phyloP scores from a whole-genome alignment of 2,113 vertebrate species.

The Cyphomyrus discorhynchus region DNA sequence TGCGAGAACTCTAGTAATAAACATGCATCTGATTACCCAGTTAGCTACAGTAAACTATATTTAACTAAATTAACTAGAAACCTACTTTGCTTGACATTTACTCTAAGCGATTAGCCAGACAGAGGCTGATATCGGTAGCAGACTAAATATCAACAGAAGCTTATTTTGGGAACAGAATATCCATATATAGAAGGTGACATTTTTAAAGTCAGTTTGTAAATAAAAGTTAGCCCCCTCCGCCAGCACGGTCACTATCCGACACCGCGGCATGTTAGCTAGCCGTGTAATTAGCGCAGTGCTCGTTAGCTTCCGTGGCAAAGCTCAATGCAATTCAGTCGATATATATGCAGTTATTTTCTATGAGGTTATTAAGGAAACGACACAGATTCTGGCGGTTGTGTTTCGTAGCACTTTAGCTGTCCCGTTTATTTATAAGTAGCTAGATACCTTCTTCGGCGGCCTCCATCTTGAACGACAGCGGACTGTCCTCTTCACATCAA shows the following conservation, averaged over 20 bases:
- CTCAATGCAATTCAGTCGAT: neutral
- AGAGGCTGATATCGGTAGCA: neutral
- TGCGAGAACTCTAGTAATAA: neutral
- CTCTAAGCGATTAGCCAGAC: neutral
- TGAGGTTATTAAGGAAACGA: neutral
- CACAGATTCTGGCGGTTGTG: neutral
- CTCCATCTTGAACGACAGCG: conserved; percentile 44
- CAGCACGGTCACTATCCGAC: neutral
- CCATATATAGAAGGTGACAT: neutral
- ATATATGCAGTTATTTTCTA: neutral
- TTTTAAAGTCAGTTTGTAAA: neutral
- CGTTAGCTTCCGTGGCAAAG: neutral
- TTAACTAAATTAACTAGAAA: neutral
- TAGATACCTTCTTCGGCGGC: conserved; percentile 42
- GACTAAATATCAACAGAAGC: neutral
- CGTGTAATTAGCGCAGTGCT: neutral
- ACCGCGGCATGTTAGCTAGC: neutral
- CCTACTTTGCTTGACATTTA: neutral
- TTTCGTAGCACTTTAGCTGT: neutral
- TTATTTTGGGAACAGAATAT: neutral
- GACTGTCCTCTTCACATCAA: conserved; percentile 36
- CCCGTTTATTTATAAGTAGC: neutral
- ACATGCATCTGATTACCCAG: neutral
- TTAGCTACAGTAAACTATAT: neutral
- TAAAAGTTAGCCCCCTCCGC: neutral